Base-by-base conservation (phyloP, 2,888 invertebrate genomes). In the Himalopsyche tibetana region DNA sequence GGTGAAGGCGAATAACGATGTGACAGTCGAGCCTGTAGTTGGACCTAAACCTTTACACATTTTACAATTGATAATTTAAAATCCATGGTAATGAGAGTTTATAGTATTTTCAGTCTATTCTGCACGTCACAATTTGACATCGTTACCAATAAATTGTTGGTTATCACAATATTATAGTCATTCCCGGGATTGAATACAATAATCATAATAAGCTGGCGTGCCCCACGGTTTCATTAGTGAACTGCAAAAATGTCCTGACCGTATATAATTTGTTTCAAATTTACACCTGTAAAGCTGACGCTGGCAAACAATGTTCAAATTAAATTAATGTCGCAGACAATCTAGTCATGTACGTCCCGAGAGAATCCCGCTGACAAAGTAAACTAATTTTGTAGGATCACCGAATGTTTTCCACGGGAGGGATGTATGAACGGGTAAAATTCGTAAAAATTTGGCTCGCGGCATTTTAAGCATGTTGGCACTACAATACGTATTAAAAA, bases 311-410 rank as follows among this genome's bases (percentile, higher is more conserved):
- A 3, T 63, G 63, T 63, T 3, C 63, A 63, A 63, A 63, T 63
- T 63, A 63, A 63, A 63, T 63, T 63, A 63, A 63, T 63, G 63
- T 63, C 63, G 9, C 63, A 63, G 63, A 63, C 63, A 63, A 63
- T 63, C 63, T 28, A 19, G 63, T 63, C 63, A 28, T 63, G 63
- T 28, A 28, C 63, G 63, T 63, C 63, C 63, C 63, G 15, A 19
- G 63, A 63, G 63, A 63, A 19, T 15, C 63, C 28, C 4, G 63
- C 19, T 11, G 63, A 19, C 63, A 63, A 63, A 63, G 63, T 63
- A 63, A 63, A 19, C 63, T 63, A 63, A 63, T 63, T 63, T 63
- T 63, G 19, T 63, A 5, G 63, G 63, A 63, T 63, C 63, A 63
- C 6, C 19, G 63, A 63, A 63, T 63, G n/a, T 63, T 63, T 63